Percentiles rank a stretch among this genome's conserved stretches.
phyloP scores from a whole-genome alignment of 37 sponge, comb jelly and placozoan genomes.

The Halichondria panicea region DNA sequence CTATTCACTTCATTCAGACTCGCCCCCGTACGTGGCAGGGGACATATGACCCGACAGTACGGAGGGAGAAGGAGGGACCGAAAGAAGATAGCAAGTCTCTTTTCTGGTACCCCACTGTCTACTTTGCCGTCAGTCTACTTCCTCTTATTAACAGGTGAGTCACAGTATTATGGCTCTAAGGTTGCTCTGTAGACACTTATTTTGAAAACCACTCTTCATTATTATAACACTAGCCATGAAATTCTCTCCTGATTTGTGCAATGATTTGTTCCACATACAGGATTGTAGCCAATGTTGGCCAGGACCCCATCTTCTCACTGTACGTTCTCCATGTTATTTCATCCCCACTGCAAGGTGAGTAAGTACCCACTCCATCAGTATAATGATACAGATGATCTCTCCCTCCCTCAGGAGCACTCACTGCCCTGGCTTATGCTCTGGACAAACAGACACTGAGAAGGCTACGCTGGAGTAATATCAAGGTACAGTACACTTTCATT shows the following conservation, averaged over 20 bases:
- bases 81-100: slow-evolving; percentile 53
- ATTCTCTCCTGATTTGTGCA: not conserved
- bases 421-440: slow-evolving; percentile 60
- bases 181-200: not conserved
- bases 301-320: slow-evolving; percentile 7
- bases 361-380: not conserved
- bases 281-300: not conserved
- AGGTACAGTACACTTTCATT: slow-evolving; percentile 15
- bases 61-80: slow-evolving; percentile 22
- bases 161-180: not conserved
- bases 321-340: slow-evolving; percentile 69
- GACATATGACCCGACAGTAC: slow-evolving; percentile 52
- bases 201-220: too few species aligned
- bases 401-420: slow-evolving; percentile 44
- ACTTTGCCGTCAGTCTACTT: slow-evolving; percentile 31
- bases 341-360: slow-evolving; percentile 62
- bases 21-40: slow-evolving; percentile 47
- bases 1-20: not conserved
- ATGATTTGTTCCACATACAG: slow-evolving; percentile 8
- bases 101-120: slow-evolving; percentile 67
- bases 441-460: slow-evolving; percentile 61
- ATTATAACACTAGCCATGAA: not conserved
- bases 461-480: slow-evolving; percentile 48
- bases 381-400: not conserved
- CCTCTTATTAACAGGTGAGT: slow-evolving; percentile 69